Evolutionary conservation across 2,888 invertebrate genomes (phyloP).

Genomic region (Himalopsyche tibetana): DNA sequence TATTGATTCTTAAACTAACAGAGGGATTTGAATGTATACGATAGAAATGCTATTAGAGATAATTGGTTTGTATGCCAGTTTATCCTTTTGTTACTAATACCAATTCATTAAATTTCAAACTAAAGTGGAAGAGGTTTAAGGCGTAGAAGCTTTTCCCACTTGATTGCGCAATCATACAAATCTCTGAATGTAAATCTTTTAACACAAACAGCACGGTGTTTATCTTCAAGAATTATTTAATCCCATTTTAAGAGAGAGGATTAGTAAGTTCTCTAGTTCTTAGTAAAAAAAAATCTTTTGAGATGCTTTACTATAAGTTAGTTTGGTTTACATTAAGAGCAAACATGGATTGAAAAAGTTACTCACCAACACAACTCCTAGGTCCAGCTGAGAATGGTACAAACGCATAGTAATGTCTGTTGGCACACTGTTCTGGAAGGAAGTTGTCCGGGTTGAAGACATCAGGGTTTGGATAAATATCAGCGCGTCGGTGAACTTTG

Average conservation of each 20-base stretch:
- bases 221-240: too few relatives aligned
- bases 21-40: background rate
- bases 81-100: too few relatives aligned
- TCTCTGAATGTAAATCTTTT: too few relatives aligned
- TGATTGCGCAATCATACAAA: too few relatives aligned
- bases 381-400: constrained; percentile 91
- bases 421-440: constrained; percentile 85
- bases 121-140: too few relatives aligned
- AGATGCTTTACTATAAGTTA: too few relatives aligned
- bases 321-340: too few relatives aligned
- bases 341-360: background rate
- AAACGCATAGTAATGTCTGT: constrained; percentile 88
- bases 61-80: too few relatives aligned
- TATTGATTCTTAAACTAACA: background rate
- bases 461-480: constrained; percentile 86
- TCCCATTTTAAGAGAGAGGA: background rate
- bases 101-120: too few relatives aligned
- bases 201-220: too few relatives aligned
- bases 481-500: constrained; percentile 83
- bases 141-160: too few relatives aligned
- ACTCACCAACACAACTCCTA: constrained; percentile 86
- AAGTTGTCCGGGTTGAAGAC: constrained; percentile 91
- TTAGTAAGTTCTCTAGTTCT: background rate
- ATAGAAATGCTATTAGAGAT: too few relatives aligned
- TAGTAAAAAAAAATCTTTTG: background rate